These are phyloP conservation scores for Smutsia gigantea DNA, from an alignment of 2,797 vertebrate genomes.

Conservation along the genomic window DNA sequence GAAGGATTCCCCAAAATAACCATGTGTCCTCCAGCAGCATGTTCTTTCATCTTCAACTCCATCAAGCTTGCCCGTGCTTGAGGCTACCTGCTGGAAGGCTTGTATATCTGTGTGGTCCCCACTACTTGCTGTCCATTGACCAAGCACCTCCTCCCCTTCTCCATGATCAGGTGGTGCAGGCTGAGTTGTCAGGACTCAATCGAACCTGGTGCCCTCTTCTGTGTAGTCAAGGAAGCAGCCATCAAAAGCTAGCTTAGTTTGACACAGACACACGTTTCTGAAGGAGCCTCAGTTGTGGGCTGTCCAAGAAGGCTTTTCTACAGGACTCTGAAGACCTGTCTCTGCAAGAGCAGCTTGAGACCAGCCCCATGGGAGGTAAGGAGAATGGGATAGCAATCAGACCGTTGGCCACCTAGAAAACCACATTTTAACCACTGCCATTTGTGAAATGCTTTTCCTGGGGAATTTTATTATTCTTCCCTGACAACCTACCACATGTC, in stretches of 20 bases:
- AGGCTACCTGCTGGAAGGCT: neutral
- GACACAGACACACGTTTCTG: neutral
- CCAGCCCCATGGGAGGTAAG: slow-evolving; percentile 50
- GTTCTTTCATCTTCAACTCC: neutral
- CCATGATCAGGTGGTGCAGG: neutral
- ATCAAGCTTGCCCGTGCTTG: neutral
- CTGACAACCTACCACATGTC: slow-evolving; percentile 72
- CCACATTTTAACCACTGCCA: slow-evolving; percentile 49
- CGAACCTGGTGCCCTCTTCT: neutral
- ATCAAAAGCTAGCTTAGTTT: neutral
- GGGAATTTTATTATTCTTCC: slow-evolving; percentile 77
- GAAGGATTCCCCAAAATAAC: neutral
- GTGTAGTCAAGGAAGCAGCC: neutral
- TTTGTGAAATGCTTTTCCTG: slow-evolving; percentile 63
- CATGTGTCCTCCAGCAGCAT: neutral
- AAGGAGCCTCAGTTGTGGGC: neutral
- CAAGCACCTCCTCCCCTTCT: neutral
- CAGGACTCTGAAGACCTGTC: neutral
- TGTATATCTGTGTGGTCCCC: neutral
- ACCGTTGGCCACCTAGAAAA: slow-evolving; percentile 46
- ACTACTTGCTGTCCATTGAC: neutral
- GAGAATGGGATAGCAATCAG: slow-evolving; percentile 48
- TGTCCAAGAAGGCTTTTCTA: neutral
- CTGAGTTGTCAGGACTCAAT: neutral
- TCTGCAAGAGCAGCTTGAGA: slow-evolving; percentile 19